Percentiles rank a stretch among this genome's conserved stretches.
These are phyloP conservation scores for Drosophila pachea DNA, from an alignment of 1,140 invertebrate genomes.

Conservation along the genomic window DNA sequence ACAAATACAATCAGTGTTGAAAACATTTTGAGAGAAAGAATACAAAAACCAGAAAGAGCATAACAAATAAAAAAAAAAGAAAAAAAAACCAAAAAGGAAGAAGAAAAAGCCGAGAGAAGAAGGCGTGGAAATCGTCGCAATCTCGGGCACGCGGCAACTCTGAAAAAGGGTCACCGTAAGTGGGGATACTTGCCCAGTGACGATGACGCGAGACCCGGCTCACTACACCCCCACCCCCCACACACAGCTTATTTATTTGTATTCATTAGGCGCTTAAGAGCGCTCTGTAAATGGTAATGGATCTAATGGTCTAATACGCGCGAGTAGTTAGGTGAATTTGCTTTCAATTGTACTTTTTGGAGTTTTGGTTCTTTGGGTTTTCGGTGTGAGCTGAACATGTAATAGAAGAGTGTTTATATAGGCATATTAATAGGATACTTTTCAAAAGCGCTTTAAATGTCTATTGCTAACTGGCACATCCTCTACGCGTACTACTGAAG, in stretches of 20 bases:
- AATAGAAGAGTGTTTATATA: background rate
- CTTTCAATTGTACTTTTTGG: constrained; percentile 44
- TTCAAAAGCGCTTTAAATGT: constrained; percentile 66
- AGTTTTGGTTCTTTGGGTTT: constrained; percentile 25
- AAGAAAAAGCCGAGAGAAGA: constrained; percentile 6
- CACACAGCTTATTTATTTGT: constrained; percentile 44
- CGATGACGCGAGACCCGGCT: constrained; percentile 15
- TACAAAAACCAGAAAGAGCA: constrained; percentile 25
- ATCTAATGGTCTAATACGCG: constrained; percentile 37
- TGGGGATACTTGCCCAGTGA: constrained; percentile 6
- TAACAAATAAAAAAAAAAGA: constrained; percentile 12
- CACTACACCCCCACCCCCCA: constrained; percentile 32
- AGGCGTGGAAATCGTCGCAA: constrained; percentile 52
- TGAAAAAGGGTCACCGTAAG: constrained; percentile 51
- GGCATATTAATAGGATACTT: constrained; percentile 49
- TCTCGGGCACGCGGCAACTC: constrained; percentile 50
- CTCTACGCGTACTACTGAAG: constrained; percentile 62
- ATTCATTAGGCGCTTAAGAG: constrained; percentile 40
- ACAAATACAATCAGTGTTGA: constrained; percentile 79
- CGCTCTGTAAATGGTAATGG: constrained; percentile 43
- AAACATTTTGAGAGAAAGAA: constrained; percentile 72
- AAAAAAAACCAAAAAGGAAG: constrained; percentile 29
- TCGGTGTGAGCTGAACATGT: background rate
- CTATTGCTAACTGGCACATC: constrained; percentile 57
- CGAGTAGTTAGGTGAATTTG: constrained; percentile 65